Evolutionary conservation across 2,113 vertebrate genomes (phyloP).

Genomic region (Pogonocichla stellata): DNA sequence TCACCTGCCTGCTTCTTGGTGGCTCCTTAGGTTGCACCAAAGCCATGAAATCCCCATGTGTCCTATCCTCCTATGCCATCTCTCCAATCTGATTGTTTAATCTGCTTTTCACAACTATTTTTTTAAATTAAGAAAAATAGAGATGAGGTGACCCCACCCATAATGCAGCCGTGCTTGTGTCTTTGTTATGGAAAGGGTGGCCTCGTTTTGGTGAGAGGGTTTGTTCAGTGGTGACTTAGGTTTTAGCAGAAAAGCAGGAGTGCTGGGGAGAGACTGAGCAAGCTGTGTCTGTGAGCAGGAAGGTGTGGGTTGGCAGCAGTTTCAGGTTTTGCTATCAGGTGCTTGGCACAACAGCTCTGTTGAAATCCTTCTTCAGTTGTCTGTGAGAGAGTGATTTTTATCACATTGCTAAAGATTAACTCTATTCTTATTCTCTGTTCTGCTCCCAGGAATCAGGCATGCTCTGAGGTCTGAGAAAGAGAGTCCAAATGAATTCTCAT

Average conservation of each 20-base stretch:
- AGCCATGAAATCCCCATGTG: background rate
- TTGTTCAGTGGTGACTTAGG: background rate
- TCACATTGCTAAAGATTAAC: background rate
- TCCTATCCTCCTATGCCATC: background rate
- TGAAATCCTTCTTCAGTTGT: slow-evolving; percentile 12
- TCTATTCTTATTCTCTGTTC: slow-evolving; percentile 1
- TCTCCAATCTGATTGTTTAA: background rate
- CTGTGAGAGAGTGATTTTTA: slow-evolving; percentile 36
- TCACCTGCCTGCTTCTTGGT: background rate
- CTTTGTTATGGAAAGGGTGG: background rate
- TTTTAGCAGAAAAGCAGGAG: background rate
- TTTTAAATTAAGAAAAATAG: background rate
- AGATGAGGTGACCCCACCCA: background rate
- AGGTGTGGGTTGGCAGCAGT: slow-evolving; percentile 30
- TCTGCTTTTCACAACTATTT: background rate
- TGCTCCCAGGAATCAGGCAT: background rate
- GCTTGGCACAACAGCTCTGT: slow-evolving; percentile 28
- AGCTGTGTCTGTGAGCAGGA: slow-evolving; percentile 15
- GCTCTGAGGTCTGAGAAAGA: background rate
- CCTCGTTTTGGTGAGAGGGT: background rate
- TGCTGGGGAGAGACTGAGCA: background rate
- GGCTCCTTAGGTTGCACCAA: background rate
- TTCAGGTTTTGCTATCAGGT: slow-evolving; percentile 36
- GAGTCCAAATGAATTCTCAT: background rate
- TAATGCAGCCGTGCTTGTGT: rapidly evolving